Percentiles rank a stretch among this genome's conserved stretches.
phyloP scores from a whole-genome alignment of 2,888 invertebrate species.

The Lithophane ornitopus region DNA sequence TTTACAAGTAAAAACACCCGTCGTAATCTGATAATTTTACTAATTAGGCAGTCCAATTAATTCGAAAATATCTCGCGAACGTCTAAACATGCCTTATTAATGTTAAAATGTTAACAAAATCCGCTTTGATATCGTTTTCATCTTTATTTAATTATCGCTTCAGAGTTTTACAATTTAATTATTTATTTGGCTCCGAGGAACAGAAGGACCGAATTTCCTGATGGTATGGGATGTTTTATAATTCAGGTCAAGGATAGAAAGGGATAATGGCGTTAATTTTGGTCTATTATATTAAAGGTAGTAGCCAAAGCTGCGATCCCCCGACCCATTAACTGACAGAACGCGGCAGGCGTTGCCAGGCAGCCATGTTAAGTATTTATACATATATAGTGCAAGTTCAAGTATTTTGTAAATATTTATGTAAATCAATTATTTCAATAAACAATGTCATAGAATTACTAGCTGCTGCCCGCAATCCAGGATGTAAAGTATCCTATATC shows the following conservation, averaged over 20 bases:
- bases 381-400: too few relatives aligned
- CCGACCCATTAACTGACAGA: not conserved
- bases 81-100: constrained; percentile 45
- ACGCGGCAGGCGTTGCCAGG: not conserved
- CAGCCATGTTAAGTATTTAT: too few relatives aligned
- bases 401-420: too few relatives aligned
- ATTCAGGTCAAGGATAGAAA: not conserved
- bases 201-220: not conserved
- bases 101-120: constrained; percentile 41
- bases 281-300: too few relatives aligned
- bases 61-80: constrained; percentile 54
- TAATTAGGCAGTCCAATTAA: constrained; percentile 64
- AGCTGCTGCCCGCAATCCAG: too few relatives aligned
- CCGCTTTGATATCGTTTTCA: constrained; percentile 55
- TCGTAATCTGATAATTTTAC: constrained; percentile 50
- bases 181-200: constrained; percentile 42
- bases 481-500: too few relatives aligned
- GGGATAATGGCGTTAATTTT: not conserved
- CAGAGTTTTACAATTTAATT: constrained; percentile 41
- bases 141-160: constrained; percentile 50
- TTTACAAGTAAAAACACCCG: constrained; percentile 31
- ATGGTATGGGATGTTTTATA: constrained; percentile 12
- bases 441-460: too few relatives aligned
- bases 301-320: not conserved
- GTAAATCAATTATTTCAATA: too few relatives aligned